Conservation (phyloP, 2,888 invertebrate genomes). For the Elmis aenea region DNA sequence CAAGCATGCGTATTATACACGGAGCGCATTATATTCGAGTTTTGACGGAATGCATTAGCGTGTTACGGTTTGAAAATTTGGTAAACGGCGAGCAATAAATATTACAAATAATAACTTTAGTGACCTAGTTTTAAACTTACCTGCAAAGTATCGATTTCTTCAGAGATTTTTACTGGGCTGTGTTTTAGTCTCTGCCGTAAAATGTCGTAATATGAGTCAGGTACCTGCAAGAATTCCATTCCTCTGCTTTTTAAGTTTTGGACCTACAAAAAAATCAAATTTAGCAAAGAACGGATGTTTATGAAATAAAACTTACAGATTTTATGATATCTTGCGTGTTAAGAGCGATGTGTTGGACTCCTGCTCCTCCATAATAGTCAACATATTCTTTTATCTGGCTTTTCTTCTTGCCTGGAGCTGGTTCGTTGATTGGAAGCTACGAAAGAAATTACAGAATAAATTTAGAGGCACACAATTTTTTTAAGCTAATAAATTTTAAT, state of each 20-base stretch:
- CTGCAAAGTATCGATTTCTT: conserved; percentile 74
- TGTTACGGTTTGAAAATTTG: too few species aligned
- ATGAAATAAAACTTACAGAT: conserved; percentile 56
- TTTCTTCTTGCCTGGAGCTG: conserved; percentile 88
- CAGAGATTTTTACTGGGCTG: conserved; percentile 76
- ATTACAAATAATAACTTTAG: conserved; percentile 1
- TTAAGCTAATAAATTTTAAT: neutral
- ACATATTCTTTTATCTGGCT: conserved; percentile 99
- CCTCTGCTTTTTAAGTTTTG: conserved; percentile 75
- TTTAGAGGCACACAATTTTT: neutral
- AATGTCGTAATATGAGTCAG: conserved; percentile 83
- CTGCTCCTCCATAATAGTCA: conserved; percentile 96
- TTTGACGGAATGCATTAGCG: too few species aligned
- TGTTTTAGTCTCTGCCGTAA: conserved; percentile 68
- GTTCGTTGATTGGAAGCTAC: conserved; percentile 95
- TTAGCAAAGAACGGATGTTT: too few species aligned
- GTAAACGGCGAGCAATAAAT: neutral
- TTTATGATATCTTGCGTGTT: conserved; percentile 88
- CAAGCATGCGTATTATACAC: too few species aligned
- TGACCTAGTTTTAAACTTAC: too few species aligned
- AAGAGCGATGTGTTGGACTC: conserved; percentile 98
- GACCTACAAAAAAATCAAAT: conserved; percentile 58
- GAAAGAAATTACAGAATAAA: conserved; percentile 15
- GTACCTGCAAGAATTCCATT: conserved; percentile 84
- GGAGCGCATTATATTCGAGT: too few species aligned